Conservation (phyloP, 1,140 invertebrate genomes). For the Cydia splendana region DNA sequence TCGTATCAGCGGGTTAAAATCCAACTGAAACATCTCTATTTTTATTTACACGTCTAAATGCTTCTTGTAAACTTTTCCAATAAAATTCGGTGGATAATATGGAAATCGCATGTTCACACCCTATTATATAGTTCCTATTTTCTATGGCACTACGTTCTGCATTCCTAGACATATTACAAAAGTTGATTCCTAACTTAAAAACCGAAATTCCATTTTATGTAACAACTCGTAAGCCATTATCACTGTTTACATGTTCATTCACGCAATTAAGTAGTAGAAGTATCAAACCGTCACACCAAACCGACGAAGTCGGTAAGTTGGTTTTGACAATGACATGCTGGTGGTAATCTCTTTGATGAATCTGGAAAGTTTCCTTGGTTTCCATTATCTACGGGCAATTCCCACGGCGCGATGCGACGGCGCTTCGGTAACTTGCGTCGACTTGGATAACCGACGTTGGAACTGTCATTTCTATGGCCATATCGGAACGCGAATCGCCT, state of each 20-base stretch:
- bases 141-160: constrained; percentile 36
- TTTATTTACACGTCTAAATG: constrained; percentile 17
- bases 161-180: not conserved
- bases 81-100: constrained; percentile 34
- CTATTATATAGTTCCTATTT: constrained; percentile 39
- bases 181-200: not conserved
- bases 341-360: constrained; percentile 16
- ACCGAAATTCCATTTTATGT: not conserved
- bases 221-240: not conserved
- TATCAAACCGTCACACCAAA: not conserved
- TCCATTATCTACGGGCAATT: constrained; percentile 27
- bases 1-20: not conserved
- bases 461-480: not conserved
- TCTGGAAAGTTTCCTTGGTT: constrained; percentile 29
- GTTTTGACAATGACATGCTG: constrained; percentile 31
- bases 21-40: not conserved
- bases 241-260: not conserved
- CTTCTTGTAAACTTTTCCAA: constrained; percentile 41
- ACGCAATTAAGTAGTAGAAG: constrained; percentile 8
- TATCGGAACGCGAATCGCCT: not conserved
- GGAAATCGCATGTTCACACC: constrained; percentile 40
- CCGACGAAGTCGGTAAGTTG: not conserved
- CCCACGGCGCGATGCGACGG: constrained; percentile 23
- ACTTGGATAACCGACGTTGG: not conserved
- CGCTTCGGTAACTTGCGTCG: not conserved